phyloP scores from a whole-genome alignment of 2,797 vertebrate species.

The Helicolenus hilgendorfi region DNA sequence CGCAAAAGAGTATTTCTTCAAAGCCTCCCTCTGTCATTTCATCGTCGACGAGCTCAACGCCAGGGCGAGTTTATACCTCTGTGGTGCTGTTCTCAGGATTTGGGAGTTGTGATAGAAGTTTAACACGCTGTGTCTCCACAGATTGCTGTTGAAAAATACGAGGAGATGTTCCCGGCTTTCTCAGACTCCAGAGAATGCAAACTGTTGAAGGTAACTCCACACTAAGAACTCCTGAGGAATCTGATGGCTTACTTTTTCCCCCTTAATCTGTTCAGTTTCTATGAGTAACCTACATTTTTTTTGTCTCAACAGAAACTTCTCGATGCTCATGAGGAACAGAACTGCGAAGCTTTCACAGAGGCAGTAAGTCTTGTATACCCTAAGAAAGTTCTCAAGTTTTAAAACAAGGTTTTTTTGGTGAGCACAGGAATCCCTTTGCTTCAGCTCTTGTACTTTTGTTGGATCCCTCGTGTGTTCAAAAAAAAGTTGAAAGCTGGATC shows the following conservation, averaged over 20 bases:
- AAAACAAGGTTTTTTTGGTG: constrained; percentile 1
- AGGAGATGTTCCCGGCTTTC: constrained; percentile 99
- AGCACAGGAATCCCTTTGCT: constrained; percentile 5
- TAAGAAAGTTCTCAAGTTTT: constrained; percentile 21
- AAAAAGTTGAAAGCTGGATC: constrained; percentile 12
- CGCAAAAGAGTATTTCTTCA: constrained; percentile 99
- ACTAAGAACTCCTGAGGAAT: background rate
- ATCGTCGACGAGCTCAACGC: constrained; percentile 98
- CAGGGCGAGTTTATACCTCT: constrained; percentile 87
- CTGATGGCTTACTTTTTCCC: background rate
- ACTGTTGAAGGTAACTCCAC: constrained; percentile 93
- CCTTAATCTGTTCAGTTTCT: constrained; percentile 1
- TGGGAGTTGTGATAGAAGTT: background rate
- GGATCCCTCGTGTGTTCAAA: constrained; percentile 28
- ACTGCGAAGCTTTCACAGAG: constrained; percentile 97
- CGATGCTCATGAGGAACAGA: constrained; percentile 99
- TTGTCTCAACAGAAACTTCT: constrained; percentile 94
- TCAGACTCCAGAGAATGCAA: constrained; percentile 99
- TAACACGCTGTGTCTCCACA: constrained; percentile 76
- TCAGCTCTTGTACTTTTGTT: constrained; percentile 15
- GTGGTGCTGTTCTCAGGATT: background rate
- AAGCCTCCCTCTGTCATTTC: constrained; percentile 98
- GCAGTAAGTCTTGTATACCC: constrained; percentile 91
- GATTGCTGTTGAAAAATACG: constrained; percentile 98
- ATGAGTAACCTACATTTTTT: constrained; percentile 49